These are phyloP conservation scores for Boleophthalmus pectinirostris DNA, from an alignment of 2,113 vertebrate genomes.

Conservation along the genomic window DNA sequence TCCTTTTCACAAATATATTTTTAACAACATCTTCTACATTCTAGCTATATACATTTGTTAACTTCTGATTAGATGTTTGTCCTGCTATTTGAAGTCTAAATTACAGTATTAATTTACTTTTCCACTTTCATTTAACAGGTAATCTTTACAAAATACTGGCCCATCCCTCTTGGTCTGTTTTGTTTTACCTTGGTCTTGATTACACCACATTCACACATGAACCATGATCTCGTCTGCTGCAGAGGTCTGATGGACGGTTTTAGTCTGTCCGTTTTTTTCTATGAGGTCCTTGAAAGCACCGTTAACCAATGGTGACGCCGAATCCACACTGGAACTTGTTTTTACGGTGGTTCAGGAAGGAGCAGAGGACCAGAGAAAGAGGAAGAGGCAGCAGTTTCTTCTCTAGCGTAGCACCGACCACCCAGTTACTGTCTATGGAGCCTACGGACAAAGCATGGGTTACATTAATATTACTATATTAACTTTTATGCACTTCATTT, in stretches of 20 bases:
- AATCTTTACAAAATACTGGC: not conserved
- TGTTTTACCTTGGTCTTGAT: not conserved
- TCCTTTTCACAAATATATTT: too few relatives aligned
- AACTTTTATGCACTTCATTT: too few relatives aligned
- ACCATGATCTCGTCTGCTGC: not conserved
- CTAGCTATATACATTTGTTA: too few relatives aligned
- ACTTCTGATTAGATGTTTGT: too few relatives aligned
- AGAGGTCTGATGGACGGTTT: constrained; percentile 4
- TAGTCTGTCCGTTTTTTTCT: constrained; percentile 24
- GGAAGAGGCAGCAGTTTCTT: constrained; percentile 87
- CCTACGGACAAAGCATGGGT: constrained; percentile 62
- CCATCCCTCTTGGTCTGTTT: not conserved
- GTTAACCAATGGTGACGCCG: constrained; percentile 85
- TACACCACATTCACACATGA: constrained; percentile 1
- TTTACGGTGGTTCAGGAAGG: constrained; percentile 89
- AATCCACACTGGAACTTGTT: constrained; percentile 92
- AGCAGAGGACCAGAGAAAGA: constrained; percentile 84
- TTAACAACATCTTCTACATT: too few relatives aligned
- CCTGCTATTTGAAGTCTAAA: not conserved
- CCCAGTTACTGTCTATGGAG: constrained; percentile 88
- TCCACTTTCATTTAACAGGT: not conserved
- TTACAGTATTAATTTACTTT: not conserved
- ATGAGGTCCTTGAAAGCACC: not conserved
- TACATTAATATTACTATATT: not conserved
- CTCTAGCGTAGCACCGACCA: constrained; percentile 85